Evolutionary conservation across 1,140 invertebrate genomes (phyloP).

Genomic region (Lepidurus apus): DNA sequence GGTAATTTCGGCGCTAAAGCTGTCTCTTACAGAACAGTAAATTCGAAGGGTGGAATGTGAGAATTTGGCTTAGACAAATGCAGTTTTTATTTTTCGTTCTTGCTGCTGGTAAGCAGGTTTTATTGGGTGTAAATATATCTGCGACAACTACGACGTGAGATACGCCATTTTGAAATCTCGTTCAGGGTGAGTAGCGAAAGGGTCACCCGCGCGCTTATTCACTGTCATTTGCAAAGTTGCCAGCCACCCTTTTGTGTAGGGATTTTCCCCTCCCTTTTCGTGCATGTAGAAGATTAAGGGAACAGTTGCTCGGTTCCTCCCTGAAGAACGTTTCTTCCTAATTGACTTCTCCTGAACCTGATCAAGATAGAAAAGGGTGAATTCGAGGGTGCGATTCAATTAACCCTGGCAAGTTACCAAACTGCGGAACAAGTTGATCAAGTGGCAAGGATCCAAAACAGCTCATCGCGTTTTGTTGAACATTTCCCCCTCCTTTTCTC

Average conservation of each 20-base stretch:
- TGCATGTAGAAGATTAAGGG: conserved; percentile 1
- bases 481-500: not conserved
- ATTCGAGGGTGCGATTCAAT: conserved; percentile 15
- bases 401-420: conserved; percentile 21
- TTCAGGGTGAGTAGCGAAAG: not conserved
- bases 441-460: not conserved
- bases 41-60: no score
- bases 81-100: no score
- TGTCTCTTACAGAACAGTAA: no score
- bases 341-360: not conserved
- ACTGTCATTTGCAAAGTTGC: not conserved
- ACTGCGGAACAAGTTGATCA: conserved; percentile 21
- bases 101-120: no score
- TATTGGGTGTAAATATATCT: no score
- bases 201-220: not conserved
- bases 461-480: not conserved
- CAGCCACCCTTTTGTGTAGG: not conserved
- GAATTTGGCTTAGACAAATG: no score
- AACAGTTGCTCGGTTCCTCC: not conserved
- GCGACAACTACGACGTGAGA: no score
- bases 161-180: no score
- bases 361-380: conserved; percentile 13
- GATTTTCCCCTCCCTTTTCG: not conserved
- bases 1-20: no score
- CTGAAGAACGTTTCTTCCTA: not conserved